Evolutionary conservation across 1,140 invertebrate species (phyloP).

Genomic region (Meloidogyne chitwoodi): DNA sequence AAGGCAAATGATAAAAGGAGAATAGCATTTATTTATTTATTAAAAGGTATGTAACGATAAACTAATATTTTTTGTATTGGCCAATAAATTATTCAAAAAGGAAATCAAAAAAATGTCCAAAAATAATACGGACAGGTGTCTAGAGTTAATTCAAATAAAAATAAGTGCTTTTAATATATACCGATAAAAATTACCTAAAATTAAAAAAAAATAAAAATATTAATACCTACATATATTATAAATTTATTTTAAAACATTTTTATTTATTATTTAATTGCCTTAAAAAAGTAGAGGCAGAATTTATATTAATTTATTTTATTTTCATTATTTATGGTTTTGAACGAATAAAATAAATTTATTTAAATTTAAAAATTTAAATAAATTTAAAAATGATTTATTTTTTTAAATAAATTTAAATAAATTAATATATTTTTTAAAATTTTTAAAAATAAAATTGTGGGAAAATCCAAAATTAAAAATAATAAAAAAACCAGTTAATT

Average conservation of each 20-base stretch:
- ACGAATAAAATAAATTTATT: too few species aligned
- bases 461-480: neutral
- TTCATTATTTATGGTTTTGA: too few species aligned
- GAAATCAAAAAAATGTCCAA: neutral
- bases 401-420: too few species aligned
- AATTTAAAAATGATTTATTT: too few species aligned
- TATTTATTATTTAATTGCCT: too few species aligned
- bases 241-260: too few species aligned
- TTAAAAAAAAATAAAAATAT: neutral
- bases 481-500: neutral
- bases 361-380: too few species aligned
- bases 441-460: too few species aligned
- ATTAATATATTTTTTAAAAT: too few species aligned
- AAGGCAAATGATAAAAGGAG: neutral
- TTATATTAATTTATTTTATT: too few species aligned
- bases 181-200: neutral
- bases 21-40: neutral
- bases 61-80: neutral
- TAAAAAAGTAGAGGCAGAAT: too few species aligned
- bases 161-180: neutral
- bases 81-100: neutral
- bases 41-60: neutral
- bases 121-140: neutral
- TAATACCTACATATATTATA: too few species aligned
- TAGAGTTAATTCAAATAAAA: neutral